A percentile compares a stretch with the other conserved stretches of the same genome.
These are phyloP conservation scores for Gymnopithys bicolor DNA, from an alignment of 2,797 vertebrate species.

Conservation along the genomic window DNA sequence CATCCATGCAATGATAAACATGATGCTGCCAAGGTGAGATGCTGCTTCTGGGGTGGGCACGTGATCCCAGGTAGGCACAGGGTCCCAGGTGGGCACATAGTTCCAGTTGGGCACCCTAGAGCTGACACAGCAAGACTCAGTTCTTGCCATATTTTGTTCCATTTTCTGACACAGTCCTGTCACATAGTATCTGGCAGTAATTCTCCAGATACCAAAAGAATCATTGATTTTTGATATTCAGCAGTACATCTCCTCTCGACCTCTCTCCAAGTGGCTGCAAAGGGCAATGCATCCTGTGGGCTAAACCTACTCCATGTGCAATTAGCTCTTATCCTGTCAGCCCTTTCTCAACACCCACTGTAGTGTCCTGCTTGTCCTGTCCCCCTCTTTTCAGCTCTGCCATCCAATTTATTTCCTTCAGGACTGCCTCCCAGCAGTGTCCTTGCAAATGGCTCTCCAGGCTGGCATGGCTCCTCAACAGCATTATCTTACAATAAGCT, in stretches of 20 bases:
- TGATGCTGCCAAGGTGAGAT: background rate
- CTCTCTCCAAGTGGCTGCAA: background rate
- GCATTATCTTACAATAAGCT: background rate
- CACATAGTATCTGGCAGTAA: background rate
- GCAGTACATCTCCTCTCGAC: background rate
- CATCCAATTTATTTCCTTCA: background rate
- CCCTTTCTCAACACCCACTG: background rate
- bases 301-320: background rate
- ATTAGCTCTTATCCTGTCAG: background rate
- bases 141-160: background rate
- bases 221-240: background rate
- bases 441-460: background rate
- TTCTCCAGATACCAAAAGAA: background rate
- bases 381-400: background rate
- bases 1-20: background rate
- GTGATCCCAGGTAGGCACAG: background rate
- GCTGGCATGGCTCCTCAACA: background rate
- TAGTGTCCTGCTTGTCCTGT: background rate
- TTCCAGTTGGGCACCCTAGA: background rate
- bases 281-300: background rate
- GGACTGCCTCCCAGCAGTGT: background rate
- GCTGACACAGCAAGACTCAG: background rate
- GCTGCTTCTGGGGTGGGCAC: background rate
- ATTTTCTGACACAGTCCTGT: background rate
- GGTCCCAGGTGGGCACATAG: accelerated